These are phyloP conservation scores for Strigamia maritima DNA, from an alignment of 2,888 invertebrate genomes.

Conservation along the genomic window DNA sequence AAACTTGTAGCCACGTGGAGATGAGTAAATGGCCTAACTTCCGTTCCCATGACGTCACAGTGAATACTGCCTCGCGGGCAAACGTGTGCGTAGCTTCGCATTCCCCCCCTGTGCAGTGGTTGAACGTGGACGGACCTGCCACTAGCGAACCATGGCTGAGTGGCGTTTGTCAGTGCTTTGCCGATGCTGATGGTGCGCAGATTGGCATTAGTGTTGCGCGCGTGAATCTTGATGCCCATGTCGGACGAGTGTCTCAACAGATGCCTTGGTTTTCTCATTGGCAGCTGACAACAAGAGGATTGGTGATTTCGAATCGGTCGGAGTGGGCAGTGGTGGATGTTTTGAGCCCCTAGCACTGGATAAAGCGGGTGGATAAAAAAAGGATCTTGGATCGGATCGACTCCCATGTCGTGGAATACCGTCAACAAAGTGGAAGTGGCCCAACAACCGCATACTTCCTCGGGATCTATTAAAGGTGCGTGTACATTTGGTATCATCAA, in stretches of 20 bases:
- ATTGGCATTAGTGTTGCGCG: constrained; percentile 5
- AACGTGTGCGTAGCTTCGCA: not conserved
- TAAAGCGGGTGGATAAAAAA: not conserved
- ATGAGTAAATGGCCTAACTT: not conserved
- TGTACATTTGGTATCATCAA: constrained; percentile 25
- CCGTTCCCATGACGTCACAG: not conserved
- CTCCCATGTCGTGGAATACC: constrained; percentile 39
- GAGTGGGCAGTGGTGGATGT: not conserved
- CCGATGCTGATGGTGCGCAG: constrained; percentile 1
- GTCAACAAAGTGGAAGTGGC: constrained; percentile 39
- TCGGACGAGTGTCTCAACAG: constrained; percentile 5
- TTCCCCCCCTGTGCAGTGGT: not conserved
- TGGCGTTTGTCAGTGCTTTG: constrained; percentile 5
- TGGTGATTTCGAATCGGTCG: not conserved
- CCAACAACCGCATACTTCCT: constrained; percentile 37
- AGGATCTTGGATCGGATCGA: not conserved
- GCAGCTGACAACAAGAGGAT: constrained; percentile 15
- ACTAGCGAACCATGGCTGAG: constrained; percentile 15
- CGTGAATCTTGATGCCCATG: constrained; percentile 7
- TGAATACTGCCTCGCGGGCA: not conserved
- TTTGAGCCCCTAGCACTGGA: constrained; percentile 6
- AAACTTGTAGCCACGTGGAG: not conserved
- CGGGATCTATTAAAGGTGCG: constrained; percentile 39
- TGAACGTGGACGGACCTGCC: not conserved
- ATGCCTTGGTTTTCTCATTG: constrained; percentile 10